Evolutionary conservation across 2,113 vertebrate genomes (phyloP), one percentile per base, ranked within the genome.

Genomic region (Podilymbus podiceps): DNA sequence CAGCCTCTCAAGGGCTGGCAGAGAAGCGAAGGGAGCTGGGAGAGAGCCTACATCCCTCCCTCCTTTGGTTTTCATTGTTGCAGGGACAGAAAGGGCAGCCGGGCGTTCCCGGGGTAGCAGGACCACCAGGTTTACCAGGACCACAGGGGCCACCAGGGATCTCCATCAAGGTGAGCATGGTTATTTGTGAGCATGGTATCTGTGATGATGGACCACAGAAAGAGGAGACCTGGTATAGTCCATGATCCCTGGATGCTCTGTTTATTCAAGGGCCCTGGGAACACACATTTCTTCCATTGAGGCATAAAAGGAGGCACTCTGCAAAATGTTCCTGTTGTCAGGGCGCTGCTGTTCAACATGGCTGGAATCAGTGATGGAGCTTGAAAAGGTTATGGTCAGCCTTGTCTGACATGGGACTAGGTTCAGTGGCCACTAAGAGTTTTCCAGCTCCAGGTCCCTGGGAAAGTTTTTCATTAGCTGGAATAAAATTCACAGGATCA

Each of bases 131-230:
- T 17, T 59, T 98, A 15, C 98, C 98, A 15, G 98, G 98, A 25
- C 97, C 98, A 27, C 71, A 78, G 12, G 99, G 99, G 2, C 93
- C 97, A 58, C 97, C 98, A 24, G 99, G 99, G 24, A 73, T 96
- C 55, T 98, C 98, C 44, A 67, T 99, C 64, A 99, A 99, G 98
- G 99, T 99, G 90, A 90, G 77, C 30, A 27, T 66, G 50, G 23
- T 66, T 64, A n/a, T 71, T 17, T 53, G 53, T 38, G 4, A 63
- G 30, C 28, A n/a, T 10, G 5, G 1, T 25, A 38, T 82, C 40
- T 73, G 69, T 75, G 69, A 30, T 40, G 25, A 5, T 75, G 15
- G 46, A 8, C 33, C 23, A 14, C n/a, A 6, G 38, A 25, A n/a
- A 28, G 25, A 17, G 46, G 59, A n/a, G 28, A 38, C 4, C 3